These are phyloP conservation scores for Bettongia penicillata DNA, from an alignment of 2,113 vertebrate species.

Conservation along the genomic window DNA sequence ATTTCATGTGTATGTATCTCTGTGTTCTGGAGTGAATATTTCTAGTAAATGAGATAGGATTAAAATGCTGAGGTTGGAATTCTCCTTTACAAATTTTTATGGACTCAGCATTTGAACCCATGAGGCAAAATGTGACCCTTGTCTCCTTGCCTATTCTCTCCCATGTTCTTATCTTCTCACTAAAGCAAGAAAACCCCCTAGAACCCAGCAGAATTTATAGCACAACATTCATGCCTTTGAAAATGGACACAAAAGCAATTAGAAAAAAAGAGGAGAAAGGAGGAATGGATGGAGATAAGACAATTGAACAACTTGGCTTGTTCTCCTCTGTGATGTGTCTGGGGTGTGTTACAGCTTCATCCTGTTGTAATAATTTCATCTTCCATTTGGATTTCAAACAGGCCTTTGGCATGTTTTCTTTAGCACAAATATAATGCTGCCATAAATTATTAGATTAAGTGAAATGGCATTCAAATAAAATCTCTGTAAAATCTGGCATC, in stretches of 20 bases:
- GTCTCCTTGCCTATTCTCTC: not conserved
- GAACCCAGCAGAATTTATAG: constrained; percentile 46
- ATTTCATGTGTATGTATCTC: not conserved
- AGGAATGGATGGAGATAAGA: constrained; percentile 33
- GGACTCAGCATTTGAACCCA: constrained; percentile 28
- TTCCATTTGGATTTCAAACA: constrained; percentile 15
- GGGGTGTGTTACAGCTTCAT: not conserved
- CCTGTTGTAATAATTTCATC: constrained; percentile 2
- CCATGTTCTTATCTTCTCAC: not conserved
- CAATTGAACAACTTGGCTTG: not conserved
- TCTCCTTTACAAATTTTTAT: constrained; percentile 23
- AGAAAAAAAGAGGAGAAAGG: constrained; percentile 25
- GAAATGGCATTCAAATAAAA: constrained; percentile 18
- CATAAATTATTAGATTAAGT: constrained; percentile 23
- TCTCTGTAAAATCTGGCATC: constrained; percentile 51
- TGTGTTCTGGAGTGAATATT: not conserved
- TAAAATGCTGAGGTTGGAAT: constrained; percentile 15
- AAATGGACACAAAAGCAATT: not conserved
- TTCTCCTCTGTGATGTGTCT: not conserved
- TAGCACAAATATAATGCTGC: not conserved
- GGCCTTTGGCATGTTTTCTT: constrained; percentile 40
- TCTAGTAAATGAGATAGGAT: not conserved
- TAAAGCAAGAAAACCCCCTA: not conserved
- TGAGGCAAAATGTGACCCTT: not conserved
- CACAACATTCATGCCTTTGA: constrained; percentile 43